A percentile compares a stretch with the other conserved stretches of the same genome.
Evolutionary conservation across 2,113 vertebrate species (phyloP).

Genomic region (Piaya cayana): DNA sequence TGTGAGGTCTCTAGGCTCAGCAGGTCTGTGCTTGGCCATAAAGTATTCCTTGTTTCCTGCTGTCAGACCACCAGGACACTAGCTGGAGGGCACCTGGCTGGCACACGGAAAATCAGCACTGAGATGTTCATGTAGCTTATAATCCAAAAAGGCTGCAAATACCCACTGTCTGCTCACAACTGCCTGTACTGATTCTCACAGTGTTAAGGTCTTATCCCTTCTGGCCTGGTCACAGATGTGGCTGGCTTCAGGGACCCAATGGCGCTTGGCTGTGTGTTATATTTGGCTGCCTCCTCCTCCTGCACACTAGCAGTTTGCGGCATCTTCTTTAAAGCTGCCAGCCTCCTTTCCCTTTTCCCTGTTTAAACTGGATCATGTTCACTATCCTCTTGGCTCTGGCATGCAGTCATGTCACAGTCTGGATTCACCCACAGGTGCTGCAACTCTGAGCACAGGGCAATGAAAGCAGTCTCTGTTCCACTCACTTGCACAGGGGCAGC

Average conservation of each 20-base stretch:
- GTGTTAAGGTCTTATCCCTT: background rate
- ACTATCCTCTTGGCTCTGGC: background rate
- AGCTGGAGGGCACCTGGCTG: background rate
- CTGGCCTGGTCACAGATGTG: background rate
- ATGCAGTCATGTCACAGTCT: background rate
- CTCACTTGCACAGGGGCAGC: background rate
- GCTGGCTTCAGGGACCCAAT: background rate
- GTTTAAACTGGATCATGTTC: slow-evolving; percentile 23
- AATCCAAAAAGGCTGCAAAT: background rate
- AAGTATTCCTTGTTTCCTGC: background rate
- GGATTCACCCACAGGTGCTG: slow-evolving; percentile 4
- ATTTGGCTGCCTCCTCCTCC: background rate
- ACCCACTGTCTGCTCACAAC: background rate
- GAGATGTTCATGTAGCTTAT: accelerated
- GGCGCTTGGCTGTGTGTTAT: accelerated
- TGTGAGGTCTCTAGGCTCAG: background rate
- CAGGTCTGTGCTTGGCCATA: background rate
- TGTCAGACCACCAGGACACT: background rate
- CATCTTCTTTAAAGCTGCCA: background rate
- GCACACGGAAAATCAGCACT: background rate
- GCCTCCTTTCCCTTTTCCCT: background rate
- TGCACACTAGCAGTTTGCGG: background rate
- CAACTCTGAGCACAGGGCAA: background rate
- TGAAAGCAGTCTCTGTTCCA: slow-evolving; percentile 9
- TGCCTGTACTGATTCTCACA: background rate